Conservation (phyloP, 2,888 invertebrate genomes). For the Drosophila emarginata region DNA sequence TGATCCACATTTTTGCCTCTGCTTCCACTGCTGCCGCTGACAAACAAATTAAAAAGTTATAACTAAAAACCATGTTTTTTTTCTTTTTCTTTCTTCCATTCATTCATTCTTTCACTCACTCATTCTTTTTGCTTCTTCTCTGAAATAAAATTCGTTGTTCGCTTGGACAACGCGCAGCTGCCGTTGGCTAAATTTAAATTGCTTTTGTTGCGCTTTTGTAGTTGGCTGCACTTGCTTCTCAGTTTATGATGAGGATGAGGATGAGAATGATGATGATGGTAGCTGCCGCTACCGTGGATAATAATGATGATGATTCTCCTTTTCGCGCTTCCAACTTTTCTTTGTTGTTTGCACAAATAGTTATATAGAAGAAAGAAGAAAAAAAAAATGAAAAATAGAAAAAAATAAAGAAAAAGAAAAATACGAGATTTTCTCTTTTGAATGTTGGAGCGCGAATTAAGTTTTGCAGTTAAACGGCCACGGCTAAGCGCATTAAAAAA, state of each 20-base stretch:
- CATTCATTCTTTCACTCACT: slow-evolving; percentile 3
- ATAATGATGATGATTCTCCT: slow-evolving; percentile 66
- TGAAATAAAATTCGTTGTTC: slow-evolving; percentile 62
- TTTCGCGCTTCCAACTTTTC: slow-evolving; percentile 69
- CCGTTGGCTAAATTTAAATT: slow-evolving; percentile 74
- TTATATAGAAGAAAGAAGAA: slow-evolving; percentile 48
- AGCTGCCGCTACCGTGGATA: slow-evolving; percentile 23
- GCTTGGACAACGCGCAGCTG: slow-evolving; percentile 53
- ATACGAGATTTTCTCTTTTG: slow-evolving; percentile 66
- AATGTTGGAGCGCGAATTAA: slow-evolving; percentile 56
- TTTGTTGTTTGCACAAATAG: slow-evolving; percentile 76
- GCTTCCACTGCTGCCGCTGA: slow-evolving; percentile 48
- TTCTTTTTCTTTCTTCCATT: not conserved
- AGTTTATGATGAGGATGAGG: slow-evolving; percentile 16
- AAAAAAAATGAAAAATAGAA: not conserved
- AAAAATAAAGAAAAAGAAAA: slow-evolving; percentile 60
- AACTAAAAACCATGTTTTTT: slow-evolving; percentile 50
- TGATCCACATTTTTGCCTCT: not conserved
- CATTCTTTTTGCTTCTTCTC: slow-evolving; percentile 25
- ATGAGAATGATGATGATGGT: slow-evolving; percentile 44
- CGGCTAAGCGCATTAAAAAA: slow-evolving; percentile 72
- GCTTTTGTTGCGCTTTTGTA: slow-evolving; percentile 76
- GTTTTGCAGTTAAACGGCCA: slow-evolving; percentile 69
- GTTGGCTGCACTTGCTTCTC: slow-evolving; percentile 49
- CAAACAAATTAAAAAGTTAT: slow-evolving; percentile 77